These are phyloP conservation scores for Platycnemis pennipes DNA, from an alignment of 2,888 invertebrate genomes.

Conservation along the genomic window DNA sequence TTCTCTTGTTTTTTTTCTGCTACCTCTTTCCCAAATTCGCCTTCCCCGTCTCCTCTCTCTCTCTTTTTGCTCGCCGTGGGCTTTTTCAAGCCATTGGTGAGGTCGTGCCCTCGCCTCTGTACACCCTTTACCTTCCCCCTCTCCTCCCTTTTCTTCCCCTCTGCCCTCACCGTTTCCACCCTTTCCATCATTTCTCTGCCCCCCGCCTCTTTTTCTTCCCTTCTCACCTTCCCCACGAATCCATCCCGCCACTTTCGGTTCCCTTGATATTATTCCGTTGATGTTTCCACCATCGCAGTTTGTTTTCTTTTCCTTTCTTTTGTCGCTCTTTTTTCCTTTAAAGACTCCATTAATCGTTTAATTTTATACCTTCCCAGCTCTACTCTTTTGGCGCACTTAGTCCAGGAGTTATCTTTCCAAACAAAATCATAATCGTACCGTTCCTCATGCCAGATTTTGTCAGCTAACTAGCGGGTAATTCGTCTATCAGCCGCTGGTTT, in stretches of 20 bases:
- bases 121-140: no score
- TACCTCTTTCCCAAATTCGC: no score
- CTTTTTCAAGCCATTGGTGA: no score
- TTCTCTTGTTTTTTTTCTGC: no score
- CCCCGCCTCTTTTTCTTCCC: background rate
- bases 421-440: background rate
- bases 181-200: no score
- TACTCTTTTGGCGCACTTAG: background rate
- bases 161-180: no score
- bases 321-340: background rate
- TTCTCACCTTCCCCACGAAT: background rate
- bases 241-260: background rate
- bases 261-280: constrained; percentile 27
- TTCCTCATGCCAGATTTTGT: background rate
- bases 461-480: background rate
- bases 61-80: no score
- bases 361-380: background rate
- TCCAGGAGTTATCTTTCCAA: background rate
- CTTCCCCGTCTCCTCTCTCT: no score
- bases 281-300: background rate
- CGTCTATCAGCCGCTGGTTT: background rate
- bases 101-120: no score
- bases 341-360: constrained; percentile 1
- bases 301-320: background rate
- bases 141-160: no score